Evolutionary conservation across 2,888 invertebrate genomes (phyloP), one percentile per base, ranked within the genome.

Genomic region (Volucella inanis): DNA sequence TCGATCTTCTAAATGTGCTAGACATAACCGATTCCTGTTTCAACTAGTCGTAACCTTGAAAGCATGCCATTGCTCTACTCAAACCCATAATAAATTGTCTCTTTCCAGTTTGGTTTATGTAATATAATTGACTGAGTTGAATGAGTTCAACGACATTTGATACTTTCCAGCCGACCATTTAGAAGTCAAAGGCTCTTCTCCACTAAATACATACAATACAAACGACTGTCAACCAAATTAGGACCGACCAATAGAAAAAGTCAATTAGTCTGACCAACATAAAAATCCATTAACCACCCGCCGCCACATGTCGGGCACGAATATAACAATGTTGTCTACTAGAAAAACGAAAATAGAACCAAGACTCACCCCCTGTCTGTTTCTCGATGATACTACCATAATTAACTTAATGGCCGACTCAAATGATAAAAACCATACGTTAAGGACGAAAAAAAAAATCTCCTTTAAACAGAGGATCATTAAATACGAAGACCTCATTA

Each of bases 361-460:
- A 45, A 45, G 45, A 9, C 45, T n/a, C 45, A 45, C 45, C 12
- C 45, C 31, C 15, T 45, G 55, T 47, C 68, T 38, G 14, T 8
- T 59, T 11, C 49, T 41, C 22, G 41, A n/a, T 15, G 49, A 71
- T 71, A 71, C 49, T 59, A 22, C 22, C 1, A 22, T 45, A 71
- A 71, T 71, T 71, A 71, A 74, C 47, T 62, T 72, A 74, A 74
- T 74, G 72, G 72, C 47, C 62, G 54, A 54, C 45, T 18, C 15
- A 45, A 61, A 62, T 62, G 52, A 72, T 62, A 62, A 62, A 62
- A 64, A 71, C 72, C 72, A 64, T 45, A 64, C 62, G 31, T 52
- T 45, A 61, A 61, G 43, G 43, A 22, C 41, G 31, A 52, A n/a
- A 31, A 11, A 45, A 10, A 45, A 45, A 31, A 45, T 12, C 45